Conservation (phyloP, 2,797 vertebrate genomes). For the Poliocrania exsul region DNA sequence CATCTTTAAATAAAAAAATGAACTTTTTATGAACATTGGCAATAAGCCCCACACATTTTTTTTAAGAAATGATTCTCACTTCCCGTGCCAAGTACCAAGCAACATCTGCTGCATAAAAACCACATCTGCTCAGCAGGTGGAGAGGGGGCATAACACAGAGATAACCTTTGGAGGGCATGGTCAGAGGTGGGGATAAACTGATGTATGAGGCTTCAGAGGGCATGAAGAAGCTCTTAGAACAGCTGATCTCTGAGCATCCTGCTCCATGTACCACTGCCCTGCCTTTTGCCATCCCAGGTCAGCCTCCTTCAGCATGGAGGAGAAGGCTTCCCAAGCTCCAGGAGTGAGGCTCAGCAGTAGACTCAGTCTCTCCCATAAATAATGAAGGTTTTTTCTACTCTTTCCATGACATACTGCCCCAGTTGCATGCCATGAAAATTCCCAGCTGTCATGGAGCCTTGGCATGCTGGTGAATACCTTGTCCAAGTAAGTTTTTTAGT, state of each 20-base stretch:
- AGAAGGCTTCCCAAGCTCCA: background rate
- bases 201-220: background rate
- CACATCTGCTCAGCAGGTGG: background rate
- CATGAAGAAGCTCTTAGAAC: background rate
- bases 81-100: background rate
- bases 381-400: fast-evolving
- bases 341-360: fast-evolving
- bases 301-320: background rate
- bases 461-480: background rate
- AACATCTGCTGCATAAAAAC: background rate
- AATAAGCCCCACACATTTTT: background rate
- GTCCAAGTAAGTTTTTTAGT: background rate
- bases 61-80: background rate
- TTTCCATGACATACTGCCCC: background rate
- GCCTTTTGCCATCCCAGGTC: fast-evolving
- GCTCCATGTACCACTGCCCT: fast-evolving
- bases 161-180: background rate
- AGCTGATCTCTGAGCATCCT: background rate
- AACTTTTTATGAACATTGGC: background rate
- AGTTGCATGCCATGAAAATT: background rate
- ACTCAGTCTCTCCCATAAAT: background rate
- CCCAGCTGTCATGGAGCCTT: background rate
- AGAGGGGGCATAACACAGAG: background rate
- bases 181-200: background rate
- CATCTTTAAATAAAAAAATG: background rate